Evolutionary conservation across 2,113 vertebrate genomes (phyloP), one percentile per base, ranked within the genome.

Genomic region (Neotoma lepida): DNA sequence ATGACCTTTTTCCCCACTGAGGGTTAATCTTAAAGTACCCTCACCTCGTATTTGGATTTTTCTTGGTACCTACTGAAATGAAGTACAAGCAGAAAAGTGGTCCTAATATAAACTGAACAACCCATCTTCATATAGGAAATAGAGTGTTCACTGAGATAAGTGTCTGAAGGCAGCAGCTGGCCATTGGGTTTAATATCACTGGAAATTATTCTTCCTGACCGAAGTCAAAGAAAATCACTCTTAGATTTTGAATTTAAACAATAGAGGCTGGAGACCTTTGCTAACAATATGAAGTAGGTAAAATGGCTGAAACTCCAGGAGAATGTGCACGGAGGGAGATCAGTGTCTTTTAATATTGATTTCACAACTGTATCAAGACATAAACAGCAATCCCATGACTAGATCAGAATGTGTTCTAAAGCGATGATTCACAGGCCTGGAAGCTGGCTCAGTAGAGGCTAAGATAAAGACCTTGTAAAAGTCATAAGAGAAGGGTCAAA

Each of bases 211-310:
- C 49, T 81, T 89, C 80, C 39, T 49, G 74, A 97, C 97, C 96
- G 96, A 78, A 51, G 90, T 66, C 51, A 95, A 71, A 85, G 95
- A 96, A 97, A 96, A 56, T 44, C 26, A 88, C n/a, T 84, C 74
- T 70, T 78, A 90, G 71, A 82, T 93, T 97, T 88, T 97, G 46
- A 95, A 95, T 90, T 93, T 90, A 95, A 97, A 95, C 2, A 82
- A 88, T 82, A 96, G 82, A 89, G 84, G 81, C 81, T 96, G 33
- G 84, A 94, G 76, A 96, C 20, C n/a, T 56, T 71, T 90, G 77
- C 46, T 88, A 95, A 71, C 39, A 90, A 92, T 76, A 78, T 56
- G 46, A 97, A 90, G 66, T 61, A 95, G 74, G 1, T 39, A 89
- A 95, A 97, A 96, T 73, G 64, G 41, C 64, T 22, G 9, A 90